phyloP scores from a whole-genome alignment of 2,113 vertebrate species.

The Cyanoderma ruficeps region DNA sequence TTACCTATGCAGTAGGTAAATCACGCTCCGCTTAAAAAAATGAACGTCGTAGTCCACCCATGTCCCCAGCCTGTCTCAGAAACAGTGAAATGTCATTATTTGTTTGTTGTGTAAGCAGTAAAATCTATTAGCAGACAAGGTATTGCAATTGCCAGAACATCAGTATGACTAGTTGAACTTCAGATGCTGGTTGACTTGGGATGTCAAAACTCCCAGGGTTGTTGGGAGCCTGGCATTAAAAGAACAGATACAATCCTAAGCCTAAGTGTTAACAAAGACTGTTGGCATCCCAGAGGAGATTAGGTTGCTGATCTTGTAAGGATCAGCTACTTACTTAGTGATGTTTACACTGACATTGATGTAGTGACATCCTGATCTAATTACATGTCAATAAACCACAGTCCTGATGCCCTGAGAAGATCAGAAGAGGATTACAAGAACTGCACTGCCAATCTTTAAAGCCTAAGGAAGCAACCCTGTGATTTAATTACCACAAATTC shows the following conservation, averaged over 20 bases:
- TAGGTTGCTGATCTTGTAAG: conserved; percentile 82
- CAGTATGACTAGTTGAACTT: background rate
- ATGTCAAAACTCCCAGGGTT: conserved; percentile 13
- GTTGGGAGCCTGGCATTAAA: conserved; percentile 10
- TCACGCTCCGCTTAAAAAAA: background rate
- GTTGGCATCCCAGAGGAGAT: conserved; percentile 82
- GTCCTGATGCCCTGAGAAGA: conserved; percentile 71
- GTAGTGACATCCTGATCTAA: conserved; percentile 85
- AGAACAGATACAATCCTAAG: conserved; percentile 53
- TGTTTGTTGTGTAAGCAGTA: conserved; percentile 15
- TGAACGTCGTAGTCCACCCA: background rate
- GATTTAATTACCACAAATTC: conserved; percentile 41
- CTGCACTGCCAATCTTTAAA: conserved; percentile 60
- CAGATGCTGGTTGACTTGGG: background rate
- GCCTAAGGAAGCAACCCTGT: conserved; percentile 34
- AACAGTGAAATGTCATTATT: background rate
- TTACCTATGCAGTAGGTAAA: background rate
- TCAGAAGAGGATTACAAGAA: conserved; percentile 79
- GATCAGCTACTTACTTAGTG: conserved; percentile 76
- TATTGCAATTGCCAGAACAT: background rate
- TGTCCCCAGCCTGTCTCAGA: fast-evolving
- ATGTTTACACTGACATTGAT: conserved; percentile 84
- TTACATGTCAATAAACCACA: conserved; percentile 87
- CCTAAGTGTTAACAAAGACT: conserved; percentile 70
- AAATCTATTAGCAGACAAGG: background rate